Evolutionary conservation across 2,888 invertebrate species (phyloP).

Genomic region (Odontocerum albicorne): DNA sequence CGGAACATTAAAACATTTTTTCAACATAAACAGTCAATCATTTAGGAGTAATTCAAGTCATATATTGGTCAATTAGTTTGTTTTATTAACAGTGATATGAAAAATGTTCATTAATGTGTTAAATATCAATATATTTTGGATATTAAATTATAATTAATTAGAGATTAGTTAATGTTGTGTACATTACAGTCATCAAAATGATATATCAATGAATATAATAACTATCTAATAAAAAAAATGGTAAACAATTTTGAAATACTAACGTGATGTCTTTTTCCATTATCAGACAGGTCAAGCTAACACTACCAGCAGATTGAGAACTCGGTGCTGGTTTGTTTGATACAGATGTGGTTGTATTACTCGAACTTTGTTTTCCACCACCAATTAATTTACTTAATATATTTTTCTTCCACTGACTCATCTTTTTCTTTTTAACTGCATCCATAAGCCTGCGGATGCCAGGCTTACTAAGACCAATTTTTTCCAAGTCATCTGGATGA

Average conservation of each 20-base stretch:
- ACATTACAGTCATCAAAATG: too few species aligned
- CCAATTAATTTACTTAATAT: conserved; percentile 80
- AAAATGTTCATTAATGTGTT: too few species aligned
- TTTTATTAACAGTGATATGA: too few species aligned
- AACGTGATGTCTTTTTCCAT: conserved; percentile 79
- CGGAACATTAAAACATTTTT: not conserved
- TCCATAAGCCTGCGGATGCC: conserved; percentile 88
- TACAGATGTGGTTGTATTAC: conserved; percentile 42
- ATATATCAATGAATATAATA: too few species aligned
- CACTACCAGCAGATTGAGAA: conserved; percentile 29
- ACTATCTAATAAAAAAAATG: conserved; percentile 15
- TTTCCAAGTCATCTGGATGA: conserved; percentile 91
- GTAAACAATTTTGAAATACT: too few species aligned
- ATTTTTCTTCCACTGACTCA: conserved; percentile 79
- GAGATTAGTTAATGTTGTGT: not conserved
- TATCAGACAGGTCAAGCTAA: conserved; percentile 75
- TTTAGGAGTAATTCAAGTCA: too few species aligned
- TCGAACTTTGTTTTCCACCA: conserved; percentile 53
- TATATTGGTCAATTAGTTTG: too few species aligned
- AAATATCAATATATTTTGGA: not conserved
- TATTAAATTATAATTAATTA: too few species aligned
- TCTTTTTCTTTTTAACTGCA: conserved; percentile 85
- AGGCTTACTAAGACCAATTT: conserved; percentile 92
- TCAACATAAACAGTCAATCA: too few species aligned
- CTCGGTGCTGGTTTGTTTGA: conserved; percentile 37